A percentile compares a stretch with the other conserved stretches of the same genome.
phyloP scores from a whole-genome alignment of 2,113 vertebrate genomes.

The Barnardius zonarius region DNA sequence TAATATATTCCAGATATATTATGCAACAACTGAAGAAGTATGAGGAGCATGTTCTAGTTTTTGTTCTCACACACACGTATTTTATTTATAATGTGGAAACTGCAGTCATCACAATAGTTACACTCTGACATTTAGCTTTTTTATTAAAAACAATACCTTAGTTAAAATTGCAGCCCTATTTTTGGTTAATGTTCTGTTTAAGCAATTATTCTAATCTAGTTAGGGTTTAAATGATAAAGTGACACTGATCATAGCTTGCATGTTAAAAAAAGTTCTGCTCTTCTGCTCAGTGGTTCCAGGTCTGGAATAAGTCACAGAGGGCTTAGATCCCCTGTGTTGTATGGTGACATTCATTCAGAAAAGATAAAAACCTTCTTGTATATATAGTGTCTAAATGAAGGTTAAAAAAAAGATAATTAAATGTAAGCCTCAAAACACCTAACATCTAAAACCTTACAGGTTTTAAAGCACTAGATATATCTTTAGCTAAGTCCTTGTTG shows the following conservation, averaged over 20 bases:
- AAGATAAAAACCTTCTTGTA: neutral
- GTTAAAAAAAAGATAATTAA: neutral
- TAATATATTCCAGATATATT: constrained; percentile 47
- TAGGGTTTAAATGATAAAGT: neutral
- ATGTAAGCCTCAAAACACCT: neutral
- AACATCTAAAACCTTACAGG: neutral
- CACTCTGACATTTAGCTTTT: neutral
- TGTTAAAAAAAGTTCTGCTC: neutral
- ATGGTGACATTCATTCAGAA: neutral
- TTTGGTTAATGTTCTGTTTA: neutral
- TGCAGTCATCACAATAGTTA: neutral
- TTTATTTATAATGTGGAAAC: constrained; percentile 44
- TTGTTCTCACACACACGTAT: neutral
- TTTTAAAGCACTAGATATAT: neutral
- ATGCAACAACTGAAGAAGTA: constrained; percentile 29
- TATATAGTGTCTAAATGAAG: neutral
- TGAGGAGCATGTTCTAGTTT: constrained; percentile 4
- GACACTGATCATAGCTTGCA: neutral
- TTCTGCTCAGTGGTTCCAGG: neutral
- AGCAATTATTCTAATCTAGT: neutral
- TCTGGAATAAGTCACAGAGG: neutral
- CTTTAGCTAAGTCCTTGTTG: neutral
- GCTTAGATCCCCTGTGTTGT: neutral
- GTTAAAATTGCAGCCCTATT: neutral
- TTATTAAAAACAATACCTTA: neutral